Evolutionary conservation across 2,113 vertebrate species (phyloP), one percentile per base, ranked within the genome.

Genomic region (Syngnathus scovelli): DNA sequence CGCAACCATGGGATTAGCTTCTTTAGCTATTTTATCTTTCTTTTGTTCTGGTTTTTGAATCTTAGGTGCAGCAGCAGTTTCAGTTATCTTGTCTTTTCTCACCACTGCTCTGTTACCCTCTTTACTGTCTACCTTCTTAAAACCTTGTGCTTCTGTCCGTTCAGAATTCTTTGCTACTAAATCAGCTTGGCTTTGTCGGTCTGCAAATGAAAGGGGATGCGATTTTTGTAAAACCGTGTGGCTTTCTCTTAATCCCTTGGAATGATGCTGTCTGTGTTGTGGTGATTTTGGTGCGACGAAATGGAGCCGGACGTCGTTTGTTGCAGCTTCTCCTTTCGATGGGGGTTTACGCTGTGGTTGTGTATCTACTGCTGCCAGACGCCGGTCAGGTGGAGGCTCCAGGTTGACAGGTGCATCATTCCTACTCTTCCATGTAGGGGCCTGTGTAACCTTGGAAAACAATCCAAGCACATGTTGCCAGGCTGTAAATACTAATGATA

Each of bases 371-470:
- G 55, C 55, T 36, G 38, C 62, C n/a, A 52, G 62, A n/a, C 52
- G 9, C 11, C 23, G 71, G 67, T 71, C 60, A 16, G 61, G 54
- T 71, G 63, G 76, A 54, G 62, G 64, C 68, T 82, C 64, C 44
- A 61, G 59, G 67, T 46, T 52, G 73, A 83, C 82, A 84, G 83
- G 71, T 84, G 84, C 77, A 59, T 82, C 73, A 76, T 82, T 85
- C 84, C 75, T 68, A 49, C 70, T 79, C 65, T 56, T 87, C 81
- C 72, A 78, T 82, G 80, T 55, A 33, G 66, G 78, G 73, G 74
- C 68, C 60, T 74, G 84, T 61, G 80, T 80, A 77, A 87, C 84
- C 83, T 87, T 84, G 73, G 72, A 77, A 74, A 59, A 85, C 60
- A 79, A 84, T 59, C 77, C 72, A 83, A 79, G 67, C 78, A 84